Percentiles rank a stretch among this genome's conserved stretches.
These are phyloP conservation scores for Argyra leucocephala DNA, from an alignment of 2,888 invertebrate genomes.

Conservation along the genomic window DNA sequence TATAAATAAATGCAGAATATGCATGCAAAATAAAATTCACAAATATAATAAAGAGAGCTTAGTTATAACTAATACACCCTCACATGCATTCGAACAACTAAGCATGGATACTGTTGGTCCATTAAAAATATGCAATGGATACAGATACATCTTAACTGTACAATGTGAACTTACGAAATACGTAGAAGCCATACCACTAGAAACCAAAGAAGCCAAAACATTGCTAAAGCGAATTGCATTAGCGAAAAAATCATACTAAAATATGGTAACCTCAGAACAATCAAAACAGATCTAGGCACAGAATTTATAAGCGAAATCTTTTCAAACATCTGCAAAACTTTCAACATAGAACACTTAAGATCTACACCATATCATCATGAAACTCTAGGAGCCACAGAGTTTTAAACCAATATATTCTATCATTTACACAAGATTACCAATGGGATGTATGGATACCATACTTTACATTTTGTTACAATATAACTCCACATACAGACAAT, in stretches of 20 bases:
- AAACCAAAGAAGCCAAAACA: slow-evolving; percentile 22
- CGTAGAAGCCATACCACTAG: slow-evolving; percentile 19
- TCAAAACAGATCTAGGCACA: slow-evolving; percentile 17
- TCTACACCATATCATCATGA: slow-evolving; percentile 14
- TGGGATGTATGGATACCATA: slow-evolving; percentile 17
- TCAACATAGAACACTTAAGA: slow-evolving; percentile 6
- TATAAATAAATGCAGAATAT: background rate
- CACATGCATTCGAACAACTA: background rate
- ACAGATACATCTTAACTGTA: slow-evolving; percentile 11
- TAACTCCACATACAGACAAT: slow-evolving; percentile 13
- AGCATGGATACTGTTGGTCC: slow-evolving; percentile 10
- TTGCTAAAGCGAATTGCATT: slow-evolving; percentile 20
- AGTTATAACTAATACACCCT: background rate
- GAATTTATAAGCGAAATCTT: slow-evolving; percentile 15
- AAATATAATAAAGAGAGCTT: background rate
- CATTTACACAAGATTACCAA: slow-evolving; percentile 12
- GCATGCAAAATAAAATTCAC: background rate
- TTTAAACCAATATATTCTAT: slow-evolving; percentile 18
- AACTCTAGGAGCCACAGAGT: slow-evolving; percentile 18
- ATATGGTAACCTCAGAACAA: slow-evolving; percentile 15
- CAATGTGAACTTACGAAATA: slow-evolving; percentile 15
- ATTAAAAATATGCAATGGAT: background rate
- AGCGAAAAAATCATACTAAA: slow-evolving; percentile 20
- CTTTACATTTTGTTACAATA: slow-evolving; percentile 16
- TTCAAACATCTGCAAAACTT: background rate